These are phyloP conservation scores for Spondyliosoma cantharus DNA, from an alignment of 2,797 vertebrate species.

Conservation along the genomic window DNA sequence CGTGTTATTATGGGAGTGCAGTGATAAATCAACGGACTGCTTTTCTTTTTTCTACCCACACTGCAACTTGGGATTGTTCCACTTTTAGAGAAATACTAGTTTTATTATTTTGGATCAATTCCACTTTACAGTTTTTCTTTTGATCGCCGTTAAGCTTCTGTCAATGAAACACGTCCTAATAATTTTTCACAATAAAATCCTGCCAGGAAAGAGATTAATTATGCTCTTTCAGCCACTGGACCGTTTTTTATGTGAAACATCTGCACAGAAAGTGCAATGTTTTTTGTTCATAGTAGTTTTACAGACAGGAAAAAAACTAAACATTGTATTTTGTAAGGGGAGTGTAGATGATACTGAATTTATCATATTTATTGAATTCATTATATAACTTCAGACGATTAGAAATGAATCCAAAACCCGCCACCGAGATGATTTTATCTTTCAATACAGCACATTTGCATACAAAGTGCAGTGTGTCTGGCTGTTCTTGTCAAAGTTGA, in stretches of 20 bases:
- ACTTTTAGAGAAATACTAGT: too few relatives aligned
- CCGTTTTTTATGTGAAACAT: conserved; percentile 19
- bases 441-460: not conserved
- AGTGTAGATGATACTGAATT: not conserved
- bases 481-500: conserved; percentile 7
- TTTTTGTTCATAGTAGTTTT: not conserved
- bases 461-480: not conserved
- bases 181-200: conserved; percentile 15
- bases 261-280: not conserved
- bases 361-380: not conserved
- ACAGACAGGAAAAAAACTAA: not conserved
- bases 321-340: not conserved
- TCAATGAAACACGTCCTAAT: conserved; percentile 3
- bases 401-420: not conserved
- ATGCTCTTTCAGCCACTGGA: not conserved
- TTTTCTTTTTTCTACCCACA: too few relatives aligned
- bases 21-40: too few relatives aligned
- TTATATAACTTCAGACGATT: not conserved
- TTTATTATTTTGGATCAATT: not conserved
- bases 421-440: not conserved
- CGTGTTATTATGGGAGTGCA: too few relatives aligned
- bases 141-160: not conserved
- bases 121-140: not conserved
- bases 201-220: not conserved
- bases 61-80: too few relatives aligned